Evolutionary conservation across 2,888 invertebrate genomes (phyloP), one percentile per base, ranked within the genome.

Genomic region (Lasioglossum figueresi): DNA sequence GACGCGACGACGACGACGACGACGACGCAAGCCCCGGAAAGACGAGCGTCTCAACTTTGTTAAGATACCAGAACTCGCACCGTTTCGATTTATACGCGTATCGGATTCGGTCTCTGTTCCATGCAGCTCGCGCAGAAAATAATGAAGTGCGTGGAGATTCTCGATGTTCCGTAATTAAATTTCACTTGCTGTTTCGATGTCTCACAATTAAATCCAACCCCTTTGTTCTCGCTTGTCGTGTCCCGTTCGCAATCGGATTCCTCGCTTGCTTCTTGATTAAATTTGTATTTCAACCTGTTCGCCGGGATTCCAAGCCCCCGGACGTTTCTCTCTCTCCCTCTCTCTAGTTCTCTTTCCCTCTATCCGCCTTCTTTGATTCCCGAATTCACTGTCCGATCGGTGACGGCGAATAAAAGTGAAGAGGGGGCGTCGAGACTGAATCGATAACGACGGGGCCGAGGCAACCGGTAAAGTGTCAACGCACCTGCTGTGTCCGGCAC

Each of bases 401-500:
- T 31, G 43, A 40, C 43, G 68, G 14, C 12, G 75, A 48, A 84
- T 71, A 85, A 84, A 85, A 80, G 85, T 77, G 45, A 63, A 74
- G 68, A 56, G 76, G 40, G 68, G n/a, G 12, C 66, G 70, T 14
- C 70, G 85, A 74, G 81, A 86, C 76, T 84, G 59, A 81, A 82
- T 81, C 85, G 85, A 79, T 79, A 73, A 76, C 75, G 71, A 78
- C 73, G 82, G 23, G 34, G 1, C 45, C 34, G 80, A 70, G 75
- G 72, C 70, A 72, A 76, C 79, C 80, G 71, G 86, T 68, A 79
- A 85, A 87, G 78, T 74, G 86, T 83, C 78, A 78, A 86, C 79
- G 86, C 82, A 86, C 82, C 82, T 83, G 80, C 86, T 72, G 71
- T 80, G 86, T 80, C 75, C 77, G 81, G 75, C 75, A 66, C 73